Evolutionary conservation across 2,888 invertebrate genomes (phyloP).

Genomic region (Ypsolopha scabrella): DNA sequence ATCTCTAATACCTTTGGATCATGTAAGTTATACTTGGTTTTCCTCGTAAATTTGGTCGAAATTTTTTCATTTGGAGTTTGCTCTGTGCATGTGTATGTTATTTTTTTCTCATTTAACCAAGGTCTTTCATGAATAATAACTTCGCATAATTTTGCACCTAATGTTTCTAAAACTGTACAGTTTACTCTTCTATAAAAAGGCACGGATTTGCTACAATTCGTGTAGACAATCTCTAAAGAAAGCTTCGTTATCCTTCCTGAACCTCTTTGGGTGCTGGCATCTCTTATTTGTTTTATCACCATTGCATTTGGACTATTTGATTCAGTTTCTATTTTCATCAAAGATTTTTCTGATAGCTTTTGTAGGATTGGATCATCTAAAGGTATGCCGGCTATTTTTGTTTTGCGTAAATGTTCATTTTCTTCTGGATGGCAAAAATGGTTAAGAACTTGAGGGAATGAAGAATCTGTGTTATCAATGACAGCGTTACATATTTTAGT

Average conservation of each 20-base stretch:
- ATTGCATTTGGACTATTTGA: conserved; percentile 26
- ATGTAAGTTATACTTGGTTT: conserved; percentile 15
- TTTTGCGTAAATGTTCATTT: too few species aligned
- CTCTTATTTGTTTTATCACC: conserved; percentile 30
- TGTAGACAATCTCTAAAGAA: conserved; percentile 27
- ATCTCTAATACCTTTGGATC: conserved; percentile 35
- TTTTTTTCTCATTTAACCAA: conserved; percentile 4
- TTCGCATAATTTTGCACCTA: conserved; percentile 39
- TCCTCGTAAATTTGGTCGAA: background rate
- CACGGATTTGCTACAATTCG: conserved; percentile 35
- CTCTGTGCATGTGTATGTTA: conserved; percentile 32
- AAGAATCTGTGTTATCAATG: too few species aligned
- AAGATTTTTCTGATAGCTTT: conserved; percentile 23
- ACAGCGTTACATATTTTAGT: conserved; percentile 64
- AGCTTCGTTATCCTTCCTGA: conserved; percentile 39
- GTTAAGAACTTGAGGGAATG: too few species aligned
- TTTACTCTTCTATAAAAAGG: conserved; percentile 24
- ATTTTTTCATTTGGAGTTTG: conserved; percentile 23
- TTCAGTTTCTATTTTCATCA: conserved; percentile 39
- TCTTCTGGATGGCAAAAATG: too few species aligned
- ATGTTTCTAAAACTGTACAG: conserved; percentile 26
- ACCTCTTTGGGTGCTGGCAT: conserved; percentile 30
- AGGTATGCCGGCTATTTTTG: conserved; percentile 16
- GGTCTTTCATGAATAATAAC: conserved; percentile 30
- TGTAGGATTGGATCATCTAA: conserved; percentile 33